phyloP scores from a whole-genome alignment of 2,113 vertebrate genomes.

The Erpornis zantholeuca region DNA sequence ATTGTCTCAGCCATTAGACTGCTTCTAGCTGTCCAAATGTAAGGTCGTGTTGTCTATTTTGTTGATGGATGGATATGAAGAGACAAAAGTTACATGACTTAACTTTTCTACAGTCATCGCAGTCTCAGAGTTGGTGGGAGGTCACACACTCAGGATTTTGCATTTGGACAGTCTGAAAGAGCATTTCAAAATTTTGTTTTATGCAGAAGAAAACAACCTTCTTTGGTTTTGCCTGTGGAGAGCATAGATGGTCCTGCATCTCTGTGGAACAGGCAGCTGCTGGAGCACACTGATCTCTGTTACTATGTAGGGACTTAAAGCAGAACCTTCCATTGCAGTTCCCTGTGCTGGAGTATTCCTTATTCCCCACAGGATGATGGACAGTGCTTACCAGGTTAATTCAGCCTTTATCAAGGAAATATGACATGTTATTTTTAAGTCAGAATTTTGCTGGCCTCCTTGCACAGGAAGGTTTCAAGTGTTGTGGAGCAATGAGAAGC shows the following conservation, averaged over 20 bases:
- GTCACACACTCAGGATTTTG: background rate
- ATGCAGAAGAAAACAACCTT: background rate
- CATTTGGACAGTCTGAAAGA: background rate
- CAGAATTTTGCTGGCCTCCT: background rate
- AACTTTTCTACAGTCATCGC: background rate
- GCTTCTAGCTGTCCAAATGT: background rate
- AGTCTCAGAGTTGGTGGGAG: background rate
- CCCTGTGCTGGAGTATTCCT: background rate
- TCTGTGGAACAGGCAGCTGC: background rate
- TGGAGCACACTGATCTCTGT: background rate
- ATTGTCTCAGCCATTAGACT: background rate
- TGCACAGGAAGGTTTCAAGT: background rate
- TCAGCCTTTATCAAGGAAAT: background rate
- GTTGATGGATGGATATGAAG: background rate
- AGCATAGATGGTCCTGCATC: background rate
- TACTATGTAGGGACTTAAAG: background rate
- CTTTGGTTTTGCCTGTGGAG: background rate
- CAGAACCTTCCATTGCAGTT: background rate
- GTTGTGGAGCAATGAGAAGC: rapidly evolving
- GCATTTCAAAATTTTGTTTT: background rate
- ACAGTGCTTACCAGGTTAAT: background rate
- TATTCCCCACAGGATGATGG: background rate
- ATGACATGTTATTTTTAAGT: background rate
- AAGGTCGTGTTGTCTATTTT: background rate
- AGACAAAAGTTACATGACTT: background rate